Base-by-base conservation (phyloP, 1,140 invertebrate species). In the Magallana gigas region DNA sequence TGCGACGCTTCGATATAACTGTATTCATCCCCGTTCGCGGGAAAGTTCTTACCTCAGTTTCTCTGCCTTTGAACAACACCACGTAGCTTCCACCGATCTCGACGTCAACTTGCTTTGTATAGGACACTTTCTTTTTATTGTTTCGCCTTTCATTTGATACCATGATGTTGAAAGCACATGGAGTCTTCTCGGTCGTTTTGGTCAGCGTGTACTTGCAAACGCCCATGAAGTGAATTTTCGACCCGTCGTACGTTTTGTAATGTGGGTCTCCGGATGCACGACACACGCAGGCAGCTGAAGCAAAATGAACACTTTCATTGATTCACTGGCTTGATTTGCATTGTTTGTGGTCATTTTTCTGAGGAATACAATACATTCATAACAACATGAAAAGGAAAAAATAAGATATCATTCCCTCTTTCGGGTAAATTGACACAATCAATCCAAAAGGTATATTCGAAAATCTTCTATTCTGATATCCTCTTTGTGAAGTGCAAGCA, bases 241-340 rank as follows among this genome's bases (percentile, higher is more conserved):
- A 97, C n/a, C 98, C 98, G 91, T 99, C 98, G 92, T 98, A 99
- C 9, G 97, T 98, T 88, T 97, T 96, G 93, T 98, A 98, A 92
- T 98, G 98, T 0, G 98, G 98, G 94, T 98, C 98, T 1, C 98
- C 98, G 92, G 97, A 98, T 0, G 98, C 97, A 0, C 97, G 97
- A 93, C 98, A 98, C 0, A 97, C 97, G 8, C 97, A 97, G 83
- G 98, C 97, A 87, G 95, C 96, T 96, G 90, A 23, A 16, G 36
- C 36, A 5, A 48, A 48, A 48, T 48, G 36, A 48, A 48, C 36
- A 48, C 36, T 48, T 48, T 48, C 2, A 48, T 48, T 48, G 36
- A 48, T 48, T 48, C 3, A 64, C 2, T 14, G 14, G 18, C 62
- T 16, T 16, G 36, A 4, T 4, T 48, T 48, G 36, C 36, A 48